A percentile compares a stretch with the other conserved stretches of the same genome.
Conservation (phyloP, 2,888 invertebrate genomes). For the Ecdyonurus torrentis region DNA sequence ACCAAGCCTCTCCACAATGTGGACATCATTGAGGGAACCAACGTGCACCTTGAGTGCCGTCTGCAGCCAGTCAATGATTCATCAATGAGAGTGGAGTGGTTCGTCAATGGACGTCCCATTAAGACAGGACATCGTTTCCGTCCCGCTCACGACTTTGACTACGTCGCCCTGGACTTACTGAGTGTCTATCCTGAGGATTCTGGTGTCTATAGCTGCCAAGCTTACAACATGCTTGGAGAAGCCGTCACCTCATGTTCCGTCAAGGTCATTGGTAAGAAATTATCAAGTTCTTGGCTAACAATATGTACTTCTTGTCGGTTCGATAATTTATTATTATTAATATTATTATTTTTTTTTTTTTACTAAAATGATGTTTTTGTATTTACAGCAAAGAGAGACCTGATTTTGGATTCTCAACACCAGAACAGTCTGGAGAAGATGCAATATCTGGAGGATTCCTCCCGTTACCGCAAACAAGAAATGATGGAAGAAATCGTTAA, state of each 20-base stretch:
- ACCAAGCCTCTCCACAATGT: constrained; percentile 75
- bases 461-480: constrained; percentile 67
- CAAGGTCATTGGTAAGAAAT: constrained; percentile 46
- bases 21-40: constrained; percentile 78
- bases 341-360: background rate
- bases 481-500: constrained; percentile 68
- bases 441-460: constrained; percentile 75
- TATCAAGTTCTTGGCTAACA: background rate
- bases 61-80: constrained; percentile 81
- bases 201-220: constrained; percentile 89
- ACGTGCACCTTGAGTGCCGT: constrained; percentile 82
- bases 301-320: background rate
- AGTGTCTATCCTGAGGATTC: constrained; percentile 96
- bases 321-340: background rate
- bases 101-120: constrained; percentile 83
- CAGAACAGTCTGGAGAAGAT: constrained; percentile 84
- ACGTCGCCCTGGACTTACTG: constrained; percentile 87
- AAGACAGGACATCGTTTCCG: constrained; percentile 78
- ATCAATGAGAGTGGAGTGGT: constrained; percentile 92
- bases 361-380: background rate
- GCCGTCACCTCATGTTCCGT: constrained; percentile 85
- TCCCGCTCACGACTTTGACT: constrained; percentile 93
- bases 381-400: constrained; percentile 56
- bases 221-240: constrained; percentile 86
- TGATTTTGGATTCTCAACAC: constrained; percentile 76